Evolutionary conservation across 1,140 invertebrate genomes (phyloP).

Genomic region (Lucilia cuprina): DNA sequence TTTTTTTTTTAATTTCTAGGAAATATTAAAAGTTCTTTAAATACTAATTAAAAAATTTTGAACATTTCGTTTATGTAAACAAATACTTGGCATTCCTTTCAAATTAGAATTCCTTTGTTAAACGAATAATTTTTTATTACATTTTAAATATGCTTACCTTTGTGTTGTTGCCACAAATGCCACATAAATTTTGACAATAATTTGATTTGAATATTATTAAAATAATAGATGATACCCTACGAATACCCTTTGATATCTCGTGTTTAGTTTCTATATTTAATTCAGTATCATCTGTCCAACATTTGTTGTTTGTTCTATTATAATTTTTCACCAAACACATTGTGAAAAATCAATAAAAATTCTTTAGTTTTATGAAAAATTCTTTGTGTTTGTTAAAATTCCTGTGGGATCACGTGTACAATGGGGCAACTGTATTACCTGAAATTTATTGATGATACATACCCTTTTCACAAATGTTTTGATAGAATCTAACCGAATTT

Average conservation of each 20-base stretch:
- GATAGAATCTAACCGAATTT: neutral
- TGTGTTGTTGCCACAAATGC: neutral
- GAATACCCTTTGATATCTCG: neutral
- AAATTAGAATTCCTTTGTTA: no score
- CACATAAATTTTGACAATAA: neutral
- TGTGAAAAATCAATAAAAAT: neutral
- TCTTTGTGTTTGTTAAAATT: constrained; percentile 1
- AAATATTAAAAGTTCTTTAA: no score
- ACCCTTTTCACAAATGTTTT: neutral
- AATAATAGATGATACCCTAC: no score
- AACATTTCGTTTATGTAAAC: no score
- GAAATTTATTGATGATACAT: neutral
- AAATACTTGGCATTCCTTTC: no score
- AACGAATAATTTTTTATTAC: no score
- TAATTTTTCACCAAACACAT: neutral
- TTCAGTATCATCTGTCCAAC: neutral
- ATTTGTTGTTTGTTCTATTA: neutral
- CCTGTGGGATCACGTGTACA: neutral
- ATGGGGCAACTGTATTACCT: neutral
- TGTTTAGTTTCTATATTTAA: neutral
- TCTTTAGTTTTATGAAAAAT: neutral
- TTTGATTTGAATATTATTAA: neutral
- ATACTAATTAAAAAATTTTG: no score
- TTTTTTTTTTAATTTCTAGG: no score
- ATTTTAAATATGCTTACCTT: neutral